Base-by-base conservation (phyloP, 37 sponge, comb jelly and placozoan species). In the Crambe crambe region DNA sequence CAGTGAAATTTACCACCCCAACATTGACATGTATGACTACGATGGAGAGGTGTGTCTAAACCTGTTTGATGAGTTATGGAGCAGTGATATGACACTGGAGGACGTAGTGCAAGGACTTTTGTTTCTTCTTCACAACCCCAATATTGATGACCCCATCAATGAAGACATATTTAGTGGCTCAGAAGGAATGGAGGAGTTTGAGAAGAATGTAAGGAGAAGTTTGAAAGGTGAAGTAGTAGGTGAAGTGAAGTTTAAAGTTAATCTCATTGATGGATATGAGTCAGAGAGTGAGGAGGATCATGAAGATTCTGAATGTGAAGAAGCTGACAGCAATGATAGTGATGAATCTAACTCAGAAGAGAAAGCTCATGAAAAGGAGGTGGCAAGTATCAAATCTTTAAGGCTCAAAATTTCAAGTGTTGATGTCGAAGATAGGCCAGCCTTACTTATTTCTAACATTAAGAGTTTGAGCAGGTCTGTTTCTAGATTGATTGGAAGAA, bases 51-150 rank as follows among this genome's bases (percentile, higher is more conserved):
- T 89, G 26, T 92, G 92, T 42, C 62, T 92, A 23, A 87, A 83
- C 27, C 87, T 92, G 31, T 71, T 87, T 4, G 87, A 86, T 58
- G 92, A 92, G 56, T 56, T 76, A 44, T 92, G 87, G 87, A 74
- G 38, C 37, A 42, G 61, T 17, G 39, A 39, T 43, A 68, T 83
- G 72, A 76, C 84, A 22, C 81, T 92, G 17, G 92, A 86, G 38
- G 92, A 92, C 68, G 66, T 87, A 20, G 92, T 92, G 1, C 87
- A 87, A 58, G 92, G 92, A 30, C 73, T 92, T 3, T 88, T 92
- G 21, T 92, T 92, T 64, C 70, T 92, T 76, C 54, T 92, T 20
- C 65, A 92, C 44, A 79, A 92, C 60, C 92, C 92, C 32, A 79
- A 83, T 59, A 34, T 92, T 58, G 85, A 87, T 2, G 92, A 92